Percentiles rank a stretch among this genome's conserved stretches.
Conservation (phyloP, 2,797 vertebrate species). For the Poecilia gillii region DNA sequence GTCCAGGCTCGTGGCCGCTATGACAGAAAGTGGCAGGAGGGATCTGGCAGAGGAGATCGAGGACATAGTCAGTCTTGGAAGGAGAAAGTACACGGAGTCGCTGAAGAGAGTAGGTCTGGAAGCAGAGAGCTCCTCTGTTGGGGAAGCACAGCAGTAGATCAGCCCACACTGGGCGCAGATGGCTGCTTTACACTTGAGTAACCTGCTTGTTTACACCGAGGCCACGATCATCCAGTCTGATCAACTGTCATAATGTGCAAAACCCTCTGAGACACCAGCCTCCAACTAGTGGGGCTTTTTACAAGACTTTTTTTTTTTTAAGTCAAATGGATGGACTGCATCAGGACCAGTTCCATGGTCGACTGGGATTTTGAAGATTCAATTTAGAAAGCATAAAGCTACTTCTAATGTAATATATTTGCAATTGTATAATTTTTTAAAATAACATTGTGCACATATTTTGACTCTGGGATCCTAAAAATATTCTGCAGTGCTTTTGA, state of each 20-base stretch:
- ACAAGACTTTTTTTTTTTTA: slow-evolving; percentile 5
- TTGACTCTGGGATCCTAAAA: not conserved
- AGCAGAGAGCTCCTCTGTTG: slow-evolving; percentile 46
- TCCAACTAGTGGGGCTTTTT: slow-evolving; percentile 9
- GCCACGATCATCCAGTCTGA: slow-evolving; percentile 33
- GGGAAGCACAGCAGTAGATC: slow-evolving; percentile 60
- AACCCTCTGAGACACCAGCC: not conserved
- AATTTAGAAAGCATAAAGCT: not conserved
- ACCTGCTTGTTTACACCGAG: slow-evolving; percentile 45
- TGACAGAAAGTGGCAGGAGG: slow-evolving; percentile 87
- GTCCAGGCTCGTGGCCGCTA: slow-evolving; percentile 82
- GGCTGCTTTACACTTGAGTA: slow-evolving; percentile 58
- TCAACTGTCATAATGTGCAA: slow-evolving; percentile 40
- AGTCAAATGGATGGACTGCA: slow-evolving; percentile 6
- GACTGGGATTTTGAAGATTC: not conserved
- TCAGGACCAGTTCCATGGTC: not conserved
- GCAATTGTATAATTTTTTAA: not conserved
- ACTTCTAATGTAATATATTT: not conserved
- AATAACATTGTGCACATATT: not conserved
- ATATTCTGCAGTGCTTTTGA: not conserved
- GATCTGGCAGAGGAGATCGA: slow-evolving; percentile 92
- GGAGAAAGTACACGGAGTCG: slow-evolving; percentile 87
- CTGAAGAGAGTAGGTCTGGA: slow-evolving; percentile 90
- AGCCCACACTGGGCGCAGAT: slow-evolving; percentile 56
- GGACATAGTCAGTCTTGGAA: slow-evolving; percentile 87